A percentile compares a stretch with the other conserved stretches of the same genome.
Evolutionary conservation across 1,140 invertebrate genomes (phyloP).

Genomic region (Caenorhabditis briggsae): DNA sequence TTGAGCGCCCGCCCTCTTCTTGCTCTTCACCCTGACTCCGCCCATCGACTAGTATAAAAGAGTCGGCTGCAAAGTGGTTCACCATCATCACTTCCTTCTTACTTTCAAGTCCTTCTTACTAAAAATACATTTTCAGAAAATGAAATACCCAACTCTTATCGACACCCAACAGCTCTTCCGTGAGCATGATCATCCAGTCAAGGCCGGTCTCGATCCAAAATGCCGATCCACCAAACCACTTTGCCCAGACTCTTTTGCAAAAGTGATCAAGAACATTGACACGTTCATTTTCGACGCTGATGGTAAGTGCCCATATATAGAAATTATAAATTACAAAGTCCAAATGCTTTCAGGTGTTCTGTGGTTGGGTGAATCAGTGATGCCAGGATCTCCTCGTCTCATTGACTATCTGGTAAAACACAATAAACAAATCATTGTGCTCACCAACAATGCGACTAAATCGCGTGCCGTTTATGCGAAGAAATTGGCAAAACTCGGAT

Average conservation of each 20-base stretch:
- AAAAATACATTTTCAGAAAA: conserved; percentile 4
- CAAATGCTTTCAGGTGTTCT: conserved; percentile 69
- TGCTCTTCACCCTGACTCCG: conserved; percentile 28
- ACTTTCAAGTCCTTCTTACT: neutral
- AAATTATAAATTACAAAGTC: neutral
- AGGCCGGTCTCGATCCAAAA: conserved; percentile 39
- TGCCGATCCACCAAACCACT: conserved; percentile 23
- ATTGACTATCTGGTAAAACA: conserved; percentile 68
- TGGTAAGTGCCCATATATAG: conserved; percentile 62
- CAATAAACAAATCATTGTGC: conserved; percentile 72
- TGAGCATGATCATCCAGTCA: conserved; percentile 20
- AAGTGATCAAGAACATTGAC: conserved; percentile 65
- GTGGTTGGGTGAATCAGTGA: conserved; percentile 74
- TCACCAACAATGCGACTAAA: conserved; percentile 77
- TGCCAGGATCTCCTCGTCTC: conserved; percentile 72
- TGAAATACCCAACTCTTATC: conserved; percentile 42
- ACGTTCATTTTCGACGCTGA: conserved; percentile 78
- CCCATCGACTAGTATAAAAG: conserved; percentile 43
- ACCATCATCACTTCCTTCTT: conserved; percentile 21
- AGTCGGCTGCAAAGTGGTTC: neutral
- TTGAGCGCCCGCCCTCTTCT: conserved; percentile 3
- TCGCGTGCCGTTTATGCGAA: conserved; percentile 75
- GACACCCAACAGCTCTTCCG: conserved; percentile 27
- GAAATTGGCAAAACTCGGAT: conserved; percentile 74
- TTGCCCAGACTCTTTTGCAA: conserved; percentile 12